phyloP scores from a whole-genome alignment of 2,797 vertebrate species.

The Fratercula arctica region DNA sequence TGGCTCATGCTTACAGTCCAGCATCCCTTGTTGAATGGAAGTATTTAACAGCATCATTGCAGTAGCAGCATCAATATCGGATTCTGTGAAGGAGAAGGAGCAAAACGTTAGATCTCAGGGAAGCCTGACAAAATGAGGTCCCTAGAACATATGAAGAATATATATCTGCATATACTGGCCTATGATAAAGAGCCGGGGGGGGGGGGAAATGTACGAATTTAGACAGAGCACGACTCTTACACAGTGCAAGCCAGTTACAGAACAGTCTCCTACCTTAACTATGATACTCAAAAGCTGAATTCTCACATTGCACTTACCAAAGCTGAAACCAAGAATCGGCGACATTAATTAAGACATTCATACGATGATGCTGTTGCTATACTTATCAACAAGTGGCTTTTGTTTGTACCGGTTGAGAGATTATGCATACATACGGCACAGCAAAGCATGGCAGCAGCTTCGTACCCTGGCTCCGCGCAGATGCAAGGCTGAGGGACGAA shows the following conservation, averaged over 20 bases:
- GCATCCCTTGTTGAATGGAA: constrained; percentile 94
- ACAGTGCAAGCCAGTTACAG: neutral
- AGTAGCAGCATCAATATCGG: constrained; percentile 99
- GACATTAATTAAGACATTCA: neutral
- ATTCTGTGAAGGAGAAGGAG: constrained; percentile 86
- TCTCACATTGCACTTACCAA: neutral
- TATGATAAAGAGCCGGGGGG: neutral
- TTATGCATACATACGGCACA: neutral
- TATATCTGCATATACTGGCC: neutral
- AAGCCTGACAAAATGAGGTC: neutral
- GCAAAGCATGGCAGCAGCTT: constrained; percentile 17
- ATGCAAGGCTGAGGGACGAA: neutral
- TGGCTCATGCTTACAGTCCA: constrained; percentile 90
- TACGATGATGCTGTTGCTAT: neutral
- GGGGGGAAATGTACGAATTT: neutral
- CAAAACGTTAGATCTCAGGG: neutral
- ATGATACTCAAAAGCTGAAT: neutral
- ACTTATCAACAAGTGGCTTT: constrained; percentile 27
- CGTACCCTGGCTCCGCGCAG: neutral
- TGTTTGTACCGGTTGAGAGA: neutral
- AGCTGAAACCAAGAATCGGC: neutral
- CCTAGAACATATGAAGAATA: neutral
- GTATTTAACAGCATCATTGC: constrained; percentile 99
- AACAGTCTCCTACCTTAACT: neutral
- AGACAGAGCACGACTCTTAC: neutral